Percentiles rank a stretch among this genome's conserved stretches.
These are phyloP conservation scores for Mylabris sibirica DNA, from an alignment of 2,888 invertebrate genomes.

Conservation along the genomic window DNA sequence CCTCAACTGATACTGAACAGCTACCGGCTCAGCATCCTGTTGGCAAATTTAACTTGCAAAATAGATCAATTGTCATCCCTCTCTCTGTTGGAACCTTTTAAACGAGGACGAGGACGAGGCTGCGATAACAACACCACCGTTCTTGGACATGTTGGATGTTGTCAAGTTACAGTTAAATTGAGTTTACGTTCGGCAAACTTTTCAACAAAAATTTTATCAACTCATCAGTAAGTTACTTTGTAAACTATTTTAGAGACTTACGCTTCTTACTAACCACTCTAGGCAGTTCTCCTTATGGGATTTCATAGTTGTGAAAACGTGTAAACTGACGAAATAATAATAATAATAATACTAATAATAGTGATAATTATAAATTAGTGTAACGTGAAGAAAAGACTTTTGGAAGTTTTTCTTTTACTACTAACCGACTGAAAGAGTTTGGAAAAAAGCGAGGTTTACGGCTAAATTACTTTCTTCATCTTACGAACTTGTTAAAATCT, in stretches of 20 bases:
- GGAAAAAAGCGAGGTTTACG: neutral
- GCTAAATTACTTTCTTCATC: constrained; percentile 15
- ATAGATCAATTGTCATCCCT: constrained; percentile 54
- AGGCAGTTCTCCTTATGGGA: constrained; percentile 3
- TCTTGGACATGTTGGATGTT: constrained; percentile 51
- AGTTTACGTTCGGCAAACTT: constrained; percentile 52
- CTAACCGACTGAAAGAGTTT: neutral
- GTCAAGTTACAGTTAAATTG: constrained; percentile 54
- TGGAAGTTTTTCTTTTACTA: neutral
- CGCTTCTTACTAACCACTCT: constrained; percentile 12
- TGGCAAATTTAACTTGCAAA: constrained; percentile 56
- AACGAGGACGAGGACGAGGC: constrained; percentile 11
- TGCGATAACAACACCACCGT: constrained; percentile 9
- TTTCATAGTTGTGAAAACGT: neutral
- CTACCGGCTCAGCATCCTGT: constrained; percentile 17
- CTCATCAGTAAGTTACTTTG: constrained; percentile 38
- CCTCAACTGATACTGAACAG: constrained; percentile 33
- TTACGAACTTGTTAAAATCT: constrained; percentile 23
- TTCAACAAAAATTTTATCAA: constrained; percentile 45
- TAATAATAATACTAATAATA: neutral
- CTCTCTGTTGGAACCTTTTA: constrained; percentile 34
- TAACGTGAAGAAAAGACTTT: neutral
- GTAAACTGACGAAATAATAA: neutral
- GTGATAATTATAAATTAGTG: constrained; percentile 1
- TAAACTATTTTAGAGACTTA: constrained; percentile 27